Conservation (phyloP, 2,113 vertebrate genomes). For the Aviceda subcristata region DNA sequence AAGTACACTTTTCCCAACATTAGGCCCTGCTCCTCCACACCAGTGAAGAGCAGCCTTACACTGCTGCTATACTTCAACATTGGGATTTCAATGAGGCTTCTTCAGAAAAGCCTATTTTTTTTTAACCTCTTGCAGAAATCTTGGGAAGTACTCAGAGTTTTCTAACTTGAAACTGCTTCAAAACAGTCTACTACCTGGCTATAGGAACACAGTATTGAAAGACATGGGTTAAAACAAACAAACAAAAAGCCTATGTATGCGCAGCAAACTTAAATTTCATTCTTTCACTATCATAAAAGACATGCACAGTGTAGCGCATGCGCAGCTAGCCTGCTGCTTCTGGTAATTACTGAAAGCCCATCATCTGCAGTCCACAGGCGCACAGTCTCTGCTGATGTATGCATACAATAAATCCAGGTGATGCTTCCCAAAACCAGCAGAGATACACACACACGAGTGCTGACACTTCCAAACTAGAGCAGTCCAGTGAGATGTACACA, state of each 20-base stretch:
- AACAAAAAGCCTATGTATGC: not conserved
- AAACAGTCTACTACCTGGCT: not conserved
- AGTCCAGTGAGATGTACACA: not conserved
- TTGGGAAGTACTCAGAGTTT: not conserved
- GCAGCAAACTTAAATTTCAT: not conserved
- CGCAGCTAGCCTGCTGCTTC: not conserved
- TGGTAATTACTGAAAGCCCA: not conserved
- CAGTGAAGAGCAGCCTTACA: not conserved
- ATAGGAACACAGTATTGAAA: not conserved
- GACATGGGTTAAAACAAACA: not conserved
- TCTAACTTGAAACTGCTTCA: not conserved
- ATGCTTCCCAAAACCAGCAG: not conserved
- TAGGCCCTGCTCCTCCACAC: not conserved
- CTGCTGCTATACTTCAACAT: not conserved
- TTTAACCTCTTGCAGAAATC: not conserved
- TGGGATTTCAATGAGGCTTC: not conserved
- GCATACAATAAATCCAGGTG: not conserved
- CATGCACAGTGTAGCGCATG: fast-evolving
- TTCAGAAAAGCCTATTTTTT: not conserved
- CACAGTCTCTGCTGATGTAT: not conserved
- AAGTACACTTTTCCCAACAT: not conserved
- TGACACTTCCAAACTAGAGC: not conserved
- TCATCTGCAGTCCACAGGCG: not conserved
- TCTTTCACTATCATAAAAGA: not conserved
- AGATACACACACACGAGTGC: not conserved